Base-by-base conservation (phyloP, 1,140 invertebrate genomes). In the Scaptodrosophila lebanonensis region DNA sequence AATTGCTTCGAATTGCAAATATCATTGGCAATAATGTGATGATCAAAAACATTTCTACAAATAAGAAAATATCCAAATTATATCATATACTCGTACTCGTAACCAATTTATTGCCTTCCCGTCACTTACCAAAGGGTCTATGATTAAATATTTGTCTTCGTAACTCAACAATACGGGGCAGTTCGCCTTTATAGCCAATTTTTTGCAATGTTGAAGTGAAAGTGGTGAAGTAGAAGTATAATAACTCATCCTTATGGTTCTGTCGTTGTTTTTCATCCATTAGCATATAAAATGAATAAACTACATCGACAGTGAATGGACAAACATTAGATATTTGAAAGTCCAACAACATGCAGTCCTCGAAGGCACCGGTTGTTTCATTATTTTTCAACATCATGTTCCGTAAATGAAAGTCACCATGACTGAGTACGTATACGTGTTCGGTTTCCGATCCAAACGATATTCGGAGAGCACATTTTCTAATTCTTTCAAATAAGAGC, bases 361-460 rank as follows among this genome's bases (percentile, higher is more conserved):
- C 71, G 0, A 56, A 9, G 6, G 11, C 20, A 16, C 45, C 60
- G 0, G 54, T 48, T 12, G n/a, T 12, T 4, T 33, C 30, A 11
- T 68, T 51, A 6, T 56, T 13, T 52, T 59, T 82, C 15, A 84
- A 77, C 70, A 84, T 68, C 69, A 82, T 63, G 6, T 84, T 84
- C 0, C 56, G 54, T 5, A 64, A 7, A 44, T 84, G 79, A 15
- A 63, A 79, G 27, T 84, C 79, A 0, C 79, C 79, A 32, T 84
- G 79, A 1, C 44, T 47, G 0, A 84, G 30, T 0, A 76, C 52
- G 25, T 84, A 84, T 54, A 44, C 0, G 39, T 33, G 29, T 62
- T 36, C 0, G 25, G 0, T 12, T 48, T 48, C 0, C 20, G 49
- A 25, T 67, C 40, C n/a, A 35, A n/a, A 1, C 60, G 63, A 40